Conservation (phyloP, 1,140 invertebrate species). For the Ganaspis sp. region DNA sequence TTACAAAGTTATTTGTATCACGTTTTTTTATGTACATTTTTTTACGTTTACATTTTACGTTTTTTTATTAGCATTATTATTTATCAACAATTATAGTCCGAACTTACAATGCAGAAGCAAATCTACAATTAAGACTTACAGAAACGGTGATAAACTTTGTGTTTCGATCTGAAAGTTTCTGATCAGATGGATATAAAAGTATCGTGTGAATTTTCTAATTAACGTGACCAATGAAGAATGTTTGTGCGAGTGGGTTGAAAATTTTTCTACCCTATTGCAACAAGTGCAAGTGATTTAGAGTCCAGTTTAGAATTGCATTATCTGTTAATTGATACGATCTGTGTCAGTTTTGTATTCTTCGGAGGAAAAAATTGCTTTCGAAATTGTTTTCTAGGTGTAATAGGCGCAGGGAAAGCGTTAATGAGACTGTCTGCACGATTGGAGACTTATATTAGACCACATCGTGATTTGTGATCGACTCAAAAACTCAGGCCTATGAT, state of each 20-base stretch:
- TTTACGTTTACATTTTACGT: no score
- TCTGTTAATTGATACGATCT: neutral
- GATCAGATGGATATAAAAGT: no score
- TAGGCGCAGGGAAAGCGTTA: neutral
- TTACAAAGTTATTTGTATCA: no score
- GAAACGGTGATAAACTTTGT: no score
- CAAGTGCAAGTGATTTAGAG: neutral
- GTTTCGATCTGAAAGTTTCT: no score
- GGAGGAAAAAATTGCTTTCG: neutral
- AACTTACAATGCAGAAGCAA: no score
- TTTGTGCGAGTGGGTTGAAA: neutral
- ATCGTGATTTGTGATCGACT: neutral
- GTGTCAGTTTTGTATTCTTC: neutral
- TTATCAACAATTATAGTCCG: no score
- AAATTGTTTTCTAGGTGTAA: neutral
- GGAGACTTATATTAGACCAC: neutral
- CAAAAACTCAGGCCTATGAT: neutral
- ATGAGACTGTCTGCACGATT: constrained; percentile 1
- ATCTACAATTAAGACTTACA: no score
- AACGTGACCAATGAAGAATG: neutral
- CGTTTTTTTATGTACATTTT: no score
- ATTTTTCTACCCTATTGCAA: neutral
- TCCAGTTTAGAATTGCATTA: neutral
- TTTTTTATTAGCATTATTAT: no score
- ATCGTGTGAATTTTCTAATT: constrained; percentile 1